Conservation (phyloP, 1,140 invertebrate species). For the Drosophila nikananu region DNA sequence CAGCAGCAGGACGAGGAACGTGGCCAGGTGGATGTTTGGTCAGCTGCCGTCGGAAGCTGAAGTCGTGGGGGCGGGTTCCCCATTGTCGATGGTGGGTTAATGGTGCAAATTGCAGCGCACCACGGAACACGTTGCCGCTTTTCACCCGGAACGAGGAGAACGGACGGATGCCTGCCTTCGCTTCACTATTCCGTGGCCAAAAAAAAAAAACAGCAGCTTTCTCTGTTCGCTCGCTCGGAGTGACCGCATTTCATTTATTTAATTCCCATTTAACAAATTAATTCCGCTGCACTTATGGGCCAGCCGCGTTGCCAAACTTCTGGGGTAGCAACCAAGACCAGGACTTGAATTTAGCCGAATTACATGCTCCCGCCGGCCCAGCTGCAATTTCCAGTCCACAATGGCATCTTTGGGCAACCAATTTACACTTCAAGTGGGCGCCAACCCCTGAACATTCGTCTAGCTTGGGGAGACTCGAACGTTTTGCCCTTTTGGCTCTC, state of each 20-base stretch:
- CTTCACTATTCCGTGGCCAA: conserved; percentile 13
- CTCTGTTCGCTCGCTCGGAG: conserved; percentile 11
- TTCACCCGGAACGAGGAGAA: conserved; percentile 17
- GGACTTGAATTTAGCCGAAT: conserved; percentile 37
- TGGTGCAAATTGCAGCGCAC: conserved; percentile 42
- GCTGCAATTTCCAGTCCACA: conserved; percentile 37
- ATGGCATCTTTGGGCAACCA: conserved; percentile 61
- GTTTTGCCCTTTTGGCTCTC: conserved; percentile 6
- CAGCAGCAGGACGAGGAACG: background rate
- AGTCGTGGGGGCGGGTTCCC: conserved; percentile 12
- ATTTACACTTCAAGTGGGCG: conserved; percentile 60
- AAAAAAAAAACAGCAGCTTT: conserved; percentile 12
- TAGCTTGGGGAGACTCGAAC: conserved; percentile 11
- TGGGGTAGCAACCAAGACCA: conserved; percentile 36
- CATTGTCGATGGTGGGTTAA: conserved; percentile 54
- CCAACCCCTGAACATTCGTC: conserved; percentile 29
- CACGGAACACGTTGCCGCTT: conserved; percentile 32
- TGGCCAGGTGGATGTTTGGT: conserved; percentile 51
- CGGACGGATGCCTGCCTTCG: conserved; percentile 2
- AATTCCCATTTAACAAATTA: conserved; percentile 62
- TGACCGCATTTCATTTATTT: conserved; percentile 55
- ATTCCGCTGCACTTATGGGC: conserved; percentile 49
- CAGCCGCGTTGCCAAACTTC: conserved; percentile 70
- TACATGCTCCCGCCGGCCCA: conserved; percentile 16
- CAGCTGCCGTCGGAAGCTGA: conserved; percentile 45